Evolutionary conservation across 2,797 vertebrate species (phyloP).

Genomic region (Paratrypauchen microcephalus): DNA sequence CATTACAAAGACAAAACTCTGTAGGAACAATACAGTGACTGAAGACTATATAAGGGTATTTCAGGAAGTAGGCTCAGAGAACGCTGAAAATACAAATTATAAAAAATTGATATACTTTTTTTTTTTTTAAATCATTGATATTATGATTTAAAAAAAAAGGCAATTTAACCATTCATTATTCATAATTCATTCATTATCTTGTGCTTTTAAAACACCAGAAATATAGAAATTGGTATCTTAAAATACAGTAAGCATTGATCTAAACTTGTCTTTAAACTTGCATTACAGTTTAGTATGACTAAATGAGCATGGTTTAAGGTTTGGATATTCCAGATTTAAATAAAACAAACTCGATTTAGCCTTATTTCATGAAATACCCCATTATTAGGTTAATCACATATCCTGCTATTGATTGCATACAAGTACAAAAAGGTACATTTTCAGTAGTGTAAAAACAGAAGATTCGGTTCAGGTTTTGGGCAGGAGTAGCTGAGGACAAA

Average conservation of each 20-base stretch:
- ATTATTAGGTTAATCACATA: conserved; percentile 38
- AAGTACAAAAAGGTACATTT: conserved; percentile 42
- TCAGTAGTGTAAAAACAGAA: conserved; percentile 32
- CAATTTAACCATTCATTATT: too few relatives aligned
- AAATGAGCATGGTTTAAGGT: neutral
- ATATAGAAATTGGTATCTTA: too few relatives aligned
- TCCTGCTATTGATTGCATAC: conserved; percentile 51
- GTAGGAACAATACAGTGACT: conserved; percentile 25
- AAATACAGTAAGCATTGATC: neutral
- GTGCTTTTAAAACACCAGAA: too few relatives aligned
- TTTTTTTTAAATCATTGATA: neutral
- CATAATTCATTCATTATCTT: too few relatives aligned
- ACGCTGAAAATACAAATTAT: neutral
- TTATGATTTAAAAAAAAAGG: too few relatives aligned
- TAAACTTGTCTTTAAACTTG: neutral
- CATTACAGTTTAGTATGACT: neutral
- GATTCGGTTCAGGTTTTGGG: conserved; percentile 30
- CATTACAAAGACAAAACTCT: conserved; percentile 27
- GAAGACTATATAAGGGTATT: conserved; percentile 28
- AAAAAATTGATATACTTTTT: neutral
- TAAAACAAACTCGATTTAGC: neutral
- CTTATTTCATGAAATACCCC: conserved; percentile 3
- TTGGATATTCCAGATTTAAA: neutral
- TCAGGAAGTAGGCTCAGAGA: conserved; percentile 1
- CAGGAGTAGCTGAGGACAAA: conserved; percentile 55